These are phyloP conservation scores for Dryococelus australis DNA, from an alignment of 2,888 invertebrate genomes.

Conservation along the genomic window DNA sequence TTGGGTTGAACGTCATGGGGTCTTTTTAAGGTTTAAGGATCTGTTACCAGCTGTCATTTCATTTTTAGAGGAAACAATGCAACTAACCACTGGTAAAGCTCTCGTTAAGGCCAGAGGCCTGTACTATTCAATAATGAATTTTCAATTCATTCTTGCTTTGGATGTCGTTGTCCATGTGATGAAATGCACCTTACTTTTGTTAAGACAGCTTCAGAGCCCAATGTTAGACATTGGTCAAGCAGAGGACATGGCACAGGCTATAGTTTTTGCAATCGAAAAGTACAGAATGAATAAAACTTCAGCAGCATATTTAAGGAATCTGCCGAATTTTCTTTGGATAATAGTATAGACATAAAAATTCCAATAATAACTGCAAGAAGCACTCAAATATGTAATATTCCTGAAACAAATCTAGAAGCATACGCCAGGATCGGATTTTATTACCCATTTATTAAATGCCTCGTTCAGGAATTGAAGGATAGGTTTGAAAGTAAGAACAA, in stretches of 20 bases:
- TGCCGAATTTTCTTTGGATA: too few relatives aligned
- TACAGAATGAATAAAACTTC: not conserved
- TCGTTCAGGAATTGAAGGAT: not conserved
- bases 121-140: too few relatives aligned
- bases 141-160: too few relatives aligned
- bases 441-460: not conserved
- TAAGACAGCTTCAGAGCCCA: too few relatives aligned
- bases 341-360: too few relatives aligned
- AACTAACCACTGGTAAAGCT: not conserved
- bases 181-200: too few relatives aligned
- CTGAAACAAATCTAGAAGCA: too few relatives aligned
- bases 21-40: not conserved
- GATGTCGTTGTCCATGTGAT: too few relatives aligned
- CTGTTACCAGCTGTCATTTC: not conserved
- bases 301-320: not conserved
- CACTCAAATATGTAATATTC: too few relatives aligned
- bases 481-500: conserved; percentile 7
- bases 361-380: too few relatives aligned
- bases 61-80: not conserved
- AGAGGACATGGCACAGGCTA: not conserved
- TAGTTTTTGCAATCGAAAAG: not conserved
- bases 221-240: not conserved
- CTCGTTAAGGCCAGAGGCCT: not conserved
- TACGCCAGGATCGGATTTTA: too few relatives aligned
- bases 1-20: too few relatives aligned